A percentile compares a stretch with the other conserved stretches of the same genome.
These are phyloP conservation scores for Crossocerus cetratus DNA, from an alignment of 2,888 invertebrate genomes.

Conservation along the genomic window DNA sequence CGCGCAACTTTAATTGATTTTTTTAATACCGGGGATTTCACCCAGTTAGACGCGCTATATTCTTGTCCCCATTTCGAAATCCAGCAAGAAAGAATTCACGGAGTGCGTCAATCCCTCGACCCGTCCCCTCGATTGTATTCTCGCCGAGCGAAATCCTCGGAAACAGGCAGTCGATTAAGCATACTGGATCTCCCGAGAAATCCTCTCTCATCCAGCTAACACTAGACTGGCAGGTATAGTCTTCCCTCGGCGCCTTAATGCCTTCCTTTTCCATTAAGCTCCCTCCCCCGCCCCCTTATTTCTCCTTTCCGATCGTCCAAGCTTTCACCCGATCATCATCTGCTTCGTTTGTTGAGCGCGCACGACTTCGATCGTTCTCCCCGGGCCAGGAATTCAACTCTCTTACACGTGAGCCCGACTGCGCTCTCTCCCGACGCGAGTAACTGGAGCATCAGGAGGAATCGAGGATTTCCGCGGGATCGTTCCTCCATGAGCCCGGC, in stretches of 20 bases:
- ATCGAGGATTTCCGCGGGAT: conserved; percentile 54
- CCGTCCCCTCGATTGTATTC: not conserved
- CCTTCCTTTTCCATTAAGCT: conserved; percentile 37
- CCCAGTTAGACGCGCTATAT: too few relatives aligned
- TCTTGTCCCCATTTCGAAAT: too few relatives aligned
- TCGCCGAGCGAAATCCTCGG: conserved; percentile 15
- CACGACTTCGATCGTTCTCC: not conserved
- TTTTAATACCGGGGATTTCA: too few relatives aligned
- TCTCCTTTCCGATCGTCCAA: conserved; percentile 7
- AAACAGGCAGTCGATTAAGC: conserved; percentile 32
- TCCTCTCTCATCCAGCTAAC: not conserved
- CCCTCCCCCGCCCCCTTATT: conserved; percentile 22
- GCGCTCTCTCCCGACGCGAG: conserved; percentile 9
- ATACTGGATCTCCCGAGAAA: conserved; percentile 3
- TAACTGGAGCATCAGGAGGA: conserved; percentile 30
- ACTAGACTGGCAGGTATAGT: conserved; percentile 13
- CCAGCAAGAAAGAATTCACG: not conserved
- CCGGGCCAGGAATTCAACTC: conserved; percentile 23
- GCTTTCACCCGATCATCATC: too few relatives aligned
- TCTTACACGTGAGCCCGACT: conserved; percentile 21
- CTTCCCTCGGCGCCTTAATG: conserved; percentile 8
- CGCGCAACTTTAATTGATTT: too few relatives aligned
- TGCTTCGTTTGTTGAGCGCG: not conserved
- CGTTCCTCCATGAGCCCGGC: conserved; percentile 50
- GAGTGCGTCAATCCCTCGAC: not conserved